A percentile compares a stretch with the other conserved stretches of the same genome.
Evolutionary conservation across 2,113 vertebrate genomes (phyloP).

Genomic region (Nasalis larvatus): DNA sequence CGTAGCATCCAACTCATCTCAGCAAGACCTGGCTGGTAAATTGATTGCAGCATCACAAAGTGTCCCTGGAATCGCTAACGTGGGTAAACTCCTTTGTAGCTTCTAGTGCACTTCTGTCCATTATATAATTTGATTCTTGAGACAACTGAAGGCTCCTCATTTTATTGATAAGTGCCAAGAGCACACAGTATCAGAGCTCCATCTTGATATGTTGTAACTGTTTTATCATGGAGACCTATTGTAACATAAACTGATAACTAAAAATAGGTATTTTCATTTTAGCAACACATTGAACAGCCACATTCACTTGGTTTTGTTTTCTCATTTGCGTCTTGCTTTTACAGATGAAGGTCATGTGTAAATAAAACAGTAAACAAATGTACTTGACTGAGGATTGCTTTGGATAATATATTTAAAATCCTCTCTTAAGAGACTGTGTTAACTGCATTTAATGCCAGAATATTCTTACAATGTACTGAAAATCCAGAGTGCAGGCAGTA

Average conservation of each 20-base stretch:
- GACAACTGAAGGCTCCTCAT: neutral
- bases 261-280: neutral
- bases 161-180: neutral
- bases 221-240: neutral
- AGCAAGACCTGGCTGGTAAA: neutral
- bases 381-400: neutral
- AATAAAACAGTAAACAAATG: slow-evolving; percentile 38
- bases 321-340: neutral
- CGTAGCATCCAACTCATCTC: no score
- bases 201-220: fast-evolving
- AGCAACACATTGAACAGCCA: neutral
- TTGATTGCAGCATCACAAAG: neutral
- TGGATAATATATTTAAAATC: neutral
- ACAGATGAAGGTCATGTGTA: neutral
- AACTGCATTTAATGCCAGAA: slow-evolving; percentile 16
- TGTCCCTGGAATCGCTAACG: fast-evolving
- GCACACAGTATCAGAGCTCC: neutral
- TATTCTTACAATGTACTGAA: neutral
- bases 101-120: no score
- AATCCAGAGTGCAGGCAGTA: neutral
- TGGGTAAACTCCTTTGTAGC: neutral
- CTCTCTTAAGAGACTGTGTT: neutral
- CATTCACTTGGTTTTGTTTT: neutral
- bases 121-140: neutral
- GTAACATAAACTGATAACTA: neutral